phyloP scores from a whole-genome alignment of 2,797 vertebrate species.

The Rhyacichthys aspro region DNA sequence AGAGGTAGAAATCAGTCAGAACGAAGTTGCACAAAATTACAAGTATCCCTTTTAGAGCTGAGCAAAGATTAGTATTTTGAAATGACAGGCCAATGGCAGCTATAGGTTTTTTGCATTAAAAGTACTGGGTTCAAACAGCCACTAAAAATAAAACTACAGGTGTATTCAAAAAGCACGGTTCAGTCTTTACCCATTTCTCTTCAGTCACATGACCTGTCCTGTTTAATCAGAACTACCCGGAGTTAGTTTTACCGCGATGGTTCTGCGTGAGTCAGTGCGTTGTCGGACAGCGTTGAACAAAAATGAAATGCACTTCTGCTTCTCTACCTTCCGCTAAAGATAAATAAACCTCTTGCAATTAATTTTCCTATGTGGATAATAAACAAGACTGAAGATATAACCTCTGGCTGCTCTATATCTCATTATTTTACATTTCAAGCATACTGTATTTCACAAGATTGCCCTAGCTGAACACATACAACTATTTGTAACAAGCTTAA shows the following conservation, averaged over 20 bases:
- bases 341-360: constrained; percentile 37
- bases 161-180: not conserved
- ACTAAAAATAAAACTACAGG: not conserved
- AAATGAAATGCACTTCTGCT: constrained; percentile 19
- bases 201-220: not conserved
- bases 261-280: constrained; percentile 14
- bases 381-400: constrained; percentile 15
- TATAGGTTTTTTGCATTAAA: constrained; percentile 37
- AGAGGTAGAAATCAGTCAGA: constrained; percentile 69
- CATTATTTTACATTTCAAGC: not conserved
- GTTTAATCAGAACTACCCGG: constrained; percentile 44
- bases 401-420: not conserved
- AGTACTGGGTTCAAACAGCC: constrained; percentile 52
- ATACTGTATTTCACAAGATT: not conserved
- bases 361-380: constrained; percentile 33
- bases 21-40: constrained; percentile 29
- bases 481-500: not conserved
- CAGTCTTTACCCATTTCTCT: not conserved
- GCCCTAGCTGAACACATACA: not conserved
- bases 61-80: not conserved
- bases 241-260: constrained; percentile 13
- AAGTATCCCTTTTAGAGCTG: constrained; percentile 5
- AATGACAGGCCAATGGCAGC: constrained; percentile 57
- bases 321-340: constrained; percentile 17
- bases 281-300: constrained; percentile 16